These are phyloP conservation scores for Ammodytes marinus DNA, from an alignment of 2,113 vertebrate genomes.

Conservation along the genomic window DNA sequence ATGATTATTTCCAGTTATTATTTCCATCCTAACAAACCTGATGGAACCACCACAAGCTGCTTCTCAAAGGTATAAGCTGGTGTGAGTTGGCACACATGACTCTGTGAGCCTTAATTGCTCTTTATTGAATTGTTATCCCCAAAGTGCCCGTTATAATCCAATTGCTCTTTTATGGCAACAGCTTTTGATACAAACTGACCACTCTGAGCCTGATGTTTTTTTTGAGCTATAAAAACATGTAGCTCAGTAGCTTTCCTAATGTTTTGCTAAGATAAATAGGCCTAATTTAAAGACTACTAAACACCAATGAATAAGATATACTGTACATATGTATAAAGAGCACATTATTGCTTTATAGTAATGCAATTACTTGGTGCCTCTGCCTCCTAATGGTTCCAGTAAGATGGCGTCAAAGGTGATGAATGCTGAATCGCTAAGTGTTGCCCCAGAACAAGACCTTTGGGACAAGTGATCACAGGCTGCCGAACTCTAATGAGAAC, in stretches of 20 bases:
- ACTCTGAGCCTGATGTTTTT: not conserved
- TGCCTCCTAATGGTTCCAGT: slow-evolving; percentile 16
- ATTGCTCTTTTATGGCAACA: not conserved
- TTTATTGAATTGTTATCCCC: not conserved
- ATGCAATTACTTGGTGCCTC: not conserved
- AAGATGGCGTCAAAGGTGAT: slow-evolving; percentile 35
- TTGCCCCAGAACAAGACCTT: slow-evolving; percentile 16
- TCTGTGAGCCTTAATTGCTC: slow-evolving; percentile 19
- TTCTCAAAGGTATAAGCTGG: not conserved
- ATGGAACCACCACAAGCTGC: not conserved
- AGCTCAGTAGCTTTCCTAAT: not conserved
- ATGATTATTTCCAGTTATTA: slow-evolving; percentile 13
- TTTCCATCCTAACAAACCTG: not conserved
- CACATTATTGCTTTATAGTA: slow-evolving; percentile 2
- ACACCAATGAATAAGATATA: not conserved
- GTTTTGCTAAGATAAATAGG: not conserved
- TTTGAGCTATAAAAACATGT: not conserved
- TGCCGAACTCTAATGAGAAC: slow-evolving; percentile 46
- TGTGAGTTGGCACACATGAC: not conserved
- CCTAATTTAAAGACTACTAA: slow-evolving; percentile 2
- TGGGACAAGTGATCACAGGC: slow-evolving; percentile 32
- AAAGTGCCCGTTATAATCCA: slow-evolving; percentile 2
- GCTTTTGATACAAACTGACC: not conserved
- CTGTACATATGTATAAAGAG: not conserved
- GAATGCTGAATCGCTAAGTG: slow-evolving; percentile 27